Percentiles rank a stretch among this genome's conserved stretches.
Evolutionary conservation across 2,113 vertebrate species (phyloP).

Genomic region (Connochaetes taurinus): DNA sequence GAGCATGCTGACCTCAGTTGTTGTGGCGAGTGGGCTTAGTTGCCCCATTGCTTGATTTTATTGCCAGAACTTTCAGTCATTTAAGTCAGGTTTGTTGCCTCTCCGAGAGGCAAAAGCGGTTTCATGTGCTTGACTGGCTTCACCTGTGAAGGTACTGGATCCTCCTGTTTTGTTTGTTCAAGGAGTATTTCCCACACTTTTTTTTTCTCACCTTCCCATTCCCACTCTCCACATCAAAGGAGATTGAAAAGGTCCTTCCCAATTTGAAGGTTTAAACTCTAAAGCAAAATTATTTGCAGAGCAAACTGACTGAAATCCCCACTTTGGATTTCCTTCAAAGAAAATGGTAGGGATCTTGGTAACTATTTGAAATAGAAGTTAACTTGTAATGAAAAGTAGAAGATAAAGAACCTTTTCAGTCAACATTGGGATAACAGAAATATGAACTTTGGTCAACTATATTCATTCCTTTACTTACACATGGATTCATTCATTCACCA

Average conservation of each 20-base stretch:
- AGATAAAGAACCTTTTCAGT: slow-evolving; percentile 31
- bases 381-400: not conserved
- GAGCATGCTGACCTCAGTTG: not conserved
- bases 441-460: not conserved
- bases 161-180: slow-evolving; percentile 15
- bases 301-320: slow-evolving; percentile 26
- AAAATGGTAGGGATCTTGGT: slow-evolving; percentile 26
- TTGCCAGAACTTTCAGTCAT: slow-evolving; percentile 40
- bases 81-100: slow-evolving; percentile 25
- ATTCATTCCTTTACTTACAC: not conserved
- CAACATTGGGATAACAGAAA: not conserved
- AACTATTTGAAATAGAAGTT: slow-evolving; percentile 49
- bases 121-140: not conserved
- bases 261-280: slow-evolving; percentile 32
- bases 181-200: not conserved
- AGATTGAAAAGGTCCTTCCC: slow-evolving; percentile 28
- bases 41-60: slow-evolving; percentile 20
- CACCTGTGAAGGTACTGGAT: slow-evolving; percentile 9
- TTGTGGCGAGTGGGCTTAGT: not conserved
- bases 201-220: slow-evolving; percentile 33
- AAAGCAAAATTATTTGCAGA: not conserved
- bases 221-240: not conserved
- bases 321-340: slow-evolving; percentile 40
- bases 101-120: not conserved
- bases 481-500: not conserved